Evolutionary conservation across 1,140 invertebrate species (phyloP), one percentile per base, ranked within the genome.

Genomic region (Diorhabda carinulata): DNA sequence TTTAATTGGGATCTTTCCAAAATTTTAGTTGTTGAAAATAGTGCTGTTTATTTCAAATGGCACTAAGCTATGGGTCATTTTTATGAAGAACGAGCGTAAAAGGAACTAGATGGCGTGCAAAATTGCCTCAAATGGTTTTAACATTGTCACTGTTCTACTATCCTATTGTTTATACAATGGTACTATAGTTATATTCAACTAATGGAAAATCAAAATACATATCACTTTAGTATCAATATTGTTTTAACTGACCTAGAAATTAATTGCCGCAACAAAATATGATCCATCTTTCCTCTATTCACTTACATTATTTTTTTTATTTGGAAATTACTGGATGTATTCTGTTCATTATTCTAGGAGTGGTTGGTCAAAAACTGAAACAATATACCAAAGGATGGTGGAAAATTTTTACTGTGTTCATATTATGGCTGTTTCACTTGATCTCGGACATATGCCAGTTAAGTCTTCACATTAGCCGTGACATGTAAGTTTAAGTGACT

Each of bases 371-470:
- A 66, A 79, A 79, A 81, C 70, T 87, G 68, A 83, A 87, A 78
- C 82, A 86, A 69, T 88, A 88, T 73, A 77, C 87, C 2, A 85
- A 84, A 72, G 84, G 85, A 60, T 92, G 90, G 90, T 88, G 87
- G 77, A 87, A 87, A 74, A 85, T 89, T 25, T 85, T 85, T 41
- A 82, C 89, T 66, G 89, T 88, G 71, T 84, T 90, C 67, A 77
- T 91, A 66, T 84, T 88, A 63, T 94, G 92, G 92, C 85, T 94
- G 58, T 81, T 91, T 59, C 88, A 91, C 82, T 80, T 94, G 64
- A 86, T 94, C 5, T 91, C 87, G 67, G 91, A 93, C 79, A 90
- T 93, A 69, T 86, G 89, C 64, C 87, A 87, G 61, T 88, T 93
- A 83, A 92, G 91, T 76, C 84, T 87, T 57, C 90, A 91, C 81